phyloP scores from a whole-genome alignment of 1,140 invertebrate species.

The Magallana gigas region DNA sequence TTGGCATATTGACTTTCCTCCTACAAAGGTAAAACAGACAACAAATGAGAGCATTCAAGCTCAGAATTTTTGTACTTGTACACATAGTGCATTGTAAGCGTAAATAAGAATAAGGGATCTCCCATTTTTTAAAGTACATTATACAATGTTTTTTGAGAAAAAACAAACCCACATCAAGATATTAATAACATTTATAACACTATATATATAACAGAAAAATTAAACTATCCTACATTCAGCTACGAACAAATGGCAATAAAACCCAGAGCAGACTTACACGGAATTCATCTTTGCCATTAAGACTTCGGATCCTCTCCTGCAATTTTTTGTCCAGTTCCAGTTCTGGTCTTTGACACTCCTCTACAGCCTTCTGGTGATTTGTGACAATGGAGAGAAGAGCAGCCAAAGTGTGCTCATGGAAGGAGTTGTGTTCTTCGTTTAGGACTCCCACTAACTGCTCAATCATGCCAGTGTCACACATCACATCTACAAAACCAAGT shows the following conservation, averaged over 20 bases:
- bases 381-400: slow-evolving; percentile 80
- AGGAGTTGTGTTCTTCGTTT: slow-evolving; percentile 77
- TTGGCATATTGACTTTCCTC: slow-evolving; percentile 63
- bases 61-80: too few relatives aligned
- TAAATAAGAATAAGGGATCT: too few relatives aligned
- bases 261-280: slow-evolving; percentile 64
- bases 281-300: slow-evolving; percentile 75
- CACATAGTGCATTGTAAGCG: too few relatives aligned
- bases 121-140: too few relatives aligned
- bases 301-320: slow-evolving; percentile 76
- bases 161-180: too few relatives aligned
- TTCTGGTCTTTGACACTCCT: slow-evolving; percentile 81
- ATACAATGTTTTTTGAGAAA: too few relatives aligned
- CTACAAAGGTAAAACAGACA: slow-evolving; percentile 52
- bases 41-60: neutral
- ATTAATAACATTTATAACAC: too few relatives aligned
- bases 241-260: too few relatives aligned
- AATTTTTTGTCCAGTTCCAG: slow-evolving; percentile 79
- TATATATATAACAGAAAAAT: too few relatives aligned
- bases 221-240: too few relatives aligned
- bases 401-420: slow-evolving; percentile 82
- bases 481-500: slow-evolving; percentile 71
- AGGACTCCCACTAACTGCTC: slow-evolving; percentile 82
- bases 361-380: slow-evolving; percentile 79
- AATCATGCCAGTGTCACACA: slow-evolving; percentile 83